Evolutionary conservation across 2,113 vertebrate genomes (phyloP).

Genomic region (Phaethornis superciliosus): DNA sequence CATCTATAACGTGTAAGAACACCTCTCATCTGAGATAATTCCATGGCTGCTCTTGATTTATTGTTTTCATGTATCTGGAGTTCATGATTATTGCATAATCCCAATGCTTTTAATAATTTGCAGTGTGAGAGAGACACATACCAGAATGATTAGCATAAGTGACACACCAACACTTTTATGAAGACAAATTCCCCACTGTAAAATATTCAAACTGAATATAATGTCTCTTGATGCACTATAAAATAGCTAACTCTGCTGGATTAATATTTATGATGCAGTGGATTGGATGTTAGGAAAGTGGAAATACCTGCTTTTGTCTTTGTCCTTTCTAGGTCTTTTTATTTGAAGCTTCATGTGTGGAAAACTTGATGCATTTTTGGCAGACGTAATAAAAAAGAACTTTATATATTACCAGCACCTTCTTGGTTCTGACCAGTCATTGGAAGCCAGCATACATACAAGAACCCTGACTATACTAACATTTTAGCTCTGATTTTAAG

Average conservation of each 20-base stretch:
- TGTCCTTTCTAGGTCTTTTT: neutral
- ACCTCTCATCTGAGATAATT: neutral
- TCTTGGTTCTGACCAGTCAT: neutral
- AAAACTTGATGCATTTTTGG: neutral
- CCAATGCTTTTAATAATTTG: constrained; percentile 16
- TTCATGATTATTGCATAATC: constrained; percentile 13
- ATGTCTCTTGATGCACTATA: constrained; percentile 26
- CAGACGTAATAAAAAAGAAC: neutral
- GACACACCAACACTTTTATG: constrained; percentile 37
- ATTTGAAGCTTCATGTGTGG: neutral
- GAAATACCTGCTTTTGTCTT: neutral
- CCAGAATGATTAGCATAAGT: constrained; percentile 60
- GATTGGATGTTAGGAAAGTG: neutral
- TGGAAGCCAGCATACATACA: neutral
- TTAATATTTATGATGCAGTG: neutral
- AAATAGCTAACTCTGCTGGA: neutral
- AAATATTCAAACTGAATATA: constrained; percentile 39
- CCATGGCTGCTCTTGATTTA: neutral
- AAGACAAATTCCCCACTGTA: constrained; percentile 40
- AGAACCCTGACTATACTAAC: neutral
- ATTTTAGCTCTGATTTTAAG: neutral
- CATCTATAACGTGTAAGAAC: neutral
- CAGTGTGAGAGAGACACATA: constrained; percentile 8
- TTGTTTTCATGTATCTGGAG: constrained; percentile 1
- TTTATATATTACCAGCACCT: neutral